phyloP scores from a whole-genome alignment of 2,113 vertebrate genomes.

The Macrotis lagotis region DNA sequence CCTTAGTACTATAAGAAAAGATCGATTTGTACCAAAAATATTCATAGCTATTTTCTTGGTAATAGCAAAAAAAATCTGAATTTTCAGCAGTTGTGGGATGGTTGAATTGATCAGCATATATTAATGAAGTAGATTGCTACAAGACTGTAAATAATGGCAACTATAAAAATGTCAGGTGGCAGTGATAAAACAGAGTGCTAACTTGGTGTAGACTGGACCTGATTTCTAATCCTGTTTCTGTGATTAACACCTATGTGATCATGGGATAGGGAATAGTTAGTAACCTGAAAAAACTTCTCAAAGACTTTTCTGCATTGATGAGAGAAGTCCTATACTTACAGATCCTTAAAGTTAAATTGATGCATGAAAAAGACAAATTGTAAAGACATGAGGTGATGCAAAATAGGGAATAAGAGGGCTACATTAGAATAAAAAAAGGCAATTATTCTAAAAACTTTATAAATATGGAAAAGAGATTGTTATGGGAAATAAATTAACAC shows the following conservation, averaged over 20 bases:
- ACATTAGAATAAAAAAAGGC: neutral
- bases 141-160: neutral
- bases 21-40: neutral
- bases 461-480: neutral
- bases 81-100: neutral
- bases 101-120: neutral
- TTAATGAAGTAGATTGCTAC: neutral
- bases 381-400: neutral
- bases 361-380: neutral
- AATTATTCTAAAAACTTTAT: neutral
- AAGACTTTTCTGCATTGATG: neutral
- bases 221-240: neutral
- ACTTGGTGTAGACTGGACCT: neutral
- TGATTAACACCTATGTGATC: neutral
- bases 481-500: neutral
- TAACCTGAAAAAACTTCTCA: neutral
- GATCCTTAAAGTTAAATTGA: neutral
- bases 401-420: neutral
- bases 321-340: neutral
- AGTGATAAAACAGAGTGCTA: neutral
- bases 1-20: neutral
- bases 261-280: neutral
- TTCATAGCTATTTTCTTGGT: neutral
- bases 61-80: neutral
- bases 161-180: neutral